phyloP scores from a whole-genome alignment of 1,140 invertebrate species.

The Ruditapes philippinarum region DNA sequence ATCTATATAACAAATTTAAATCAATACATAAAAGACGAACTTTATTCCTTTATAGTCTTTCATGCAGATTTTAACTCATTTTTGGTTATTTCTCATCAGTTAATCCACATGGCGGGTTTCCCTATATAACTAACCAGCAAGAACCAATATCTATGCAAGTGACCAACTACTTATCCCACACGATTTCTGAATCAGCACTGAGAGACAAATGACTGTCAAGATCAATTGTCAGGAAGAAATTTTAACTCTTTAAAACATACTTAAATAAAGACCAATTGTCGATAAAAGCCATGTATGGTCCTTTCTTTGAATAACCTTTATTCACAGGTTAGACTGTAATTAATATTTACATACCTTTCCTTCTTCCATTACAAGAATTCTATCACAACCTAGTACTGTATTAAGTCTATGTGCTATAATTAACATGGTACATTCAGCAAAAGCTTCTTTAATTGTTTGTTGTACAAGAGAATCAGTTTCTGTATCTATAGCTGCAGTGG shows the following conservation, averaged over 20 bases:
- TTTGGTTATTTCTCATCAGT: no score
- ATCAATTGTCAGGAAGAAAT: no score
- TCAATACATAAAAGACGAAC: no score
- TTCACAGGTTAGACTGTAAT: neutral
- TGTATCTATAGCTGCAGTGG: slow-evolving; percentile 94
- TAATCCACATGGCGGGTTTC: no score
- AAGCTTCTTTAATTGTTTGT: slow-evolving; percentile 84
- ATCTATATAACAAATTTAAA: no score
- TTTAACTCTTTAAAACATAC: no score
- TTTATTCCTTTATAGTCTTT: no score
- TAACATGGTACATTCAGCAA: slow-evolving; percentile 88
- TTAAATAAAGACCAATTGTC: neutral
- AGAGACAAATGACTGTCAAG: no score
- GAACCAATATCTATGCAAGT: no score
- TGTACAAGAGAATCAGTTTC: slow-evolving; percentile 87
- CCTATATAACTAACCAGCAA: no score
- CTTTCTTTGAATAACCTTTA: neutral
- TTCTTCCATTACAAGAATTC: slow-evolving; percentile 89
- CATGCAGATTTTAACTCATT: no score
- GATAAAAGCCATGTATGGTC: neutral
- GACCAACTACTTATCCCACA: slow-evolving; percentile 89
- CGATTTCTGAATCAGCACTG: slow-evolving; percentile 89
- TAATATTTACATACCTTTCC: slow-evolving; percentile 89
- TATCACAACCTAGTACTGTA: slow-evolving; percentile 87
- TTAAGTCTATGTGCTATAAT: slow-evolving; percentile 89